Base-by-base conservation (phyloP, 2,888 invertebrate species). In the Agrochola macilenta region DNA sequence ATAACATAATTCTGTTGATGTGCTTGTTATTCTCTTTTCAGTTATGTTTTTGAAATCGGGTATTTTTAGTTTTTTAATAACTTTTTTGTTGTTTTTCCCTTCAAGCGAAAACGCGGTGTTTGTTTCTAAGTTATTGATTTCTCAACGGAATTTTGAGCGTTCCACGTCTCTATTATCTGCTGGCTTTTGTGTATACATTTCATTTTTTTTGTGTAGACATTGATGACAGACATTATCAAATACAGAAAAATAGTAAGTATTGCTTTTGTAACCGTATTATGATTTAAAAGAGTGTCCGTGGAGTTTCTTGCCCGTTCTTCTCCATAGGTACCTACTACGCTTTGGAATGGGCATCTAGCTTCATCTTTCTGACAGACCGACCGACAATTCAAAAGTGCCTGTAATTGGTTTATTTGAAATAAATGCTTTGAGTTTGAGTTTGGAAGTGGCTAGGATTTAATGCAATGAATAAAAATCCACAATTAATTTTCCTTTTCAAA, bases 61-160 rank as follows among this genome's bases (percentile, higher is more conserved):
- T 30, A 30, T 30, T 30, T 30, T 30, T 30, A 30, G 30, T 30
- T 30, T 30, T 30, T 30, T 30, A 30, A 30, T 30, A 2, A 30
- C 3, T 3, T 30, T 79, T 83, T 76, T 52, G 49, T 52, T 52
- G 14, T 35, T 43, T 43, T 60, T 49, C n/a, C 20, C 23, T 66
- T 68, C 64, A n/a, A 35, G 39, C 39, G 14, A 76, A 58, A n/a
- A 7, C 14, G 14, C 26, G 26, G 23, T 64, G 35, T 63, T 74
- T 26, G 30, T 83, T 64, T 61, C 68, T 57, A 61, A 66, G 74
- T 74, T 69, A 80, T 75, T 70, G 81, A 83, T 83, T 83, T 77
- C 77, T 77, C 74, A 49, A 60, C 20, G 77, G 84, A 60, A 52
- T 70, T 57, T 74, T 64, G 17, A 63, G 30, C 43, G 17, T 3